Evolutionary conservation across 2,888 invertebrate genomes (phyloP), one percentile per base, ranked within the genome.

Genomic region (Polydrusus tereticollis): DNA sequence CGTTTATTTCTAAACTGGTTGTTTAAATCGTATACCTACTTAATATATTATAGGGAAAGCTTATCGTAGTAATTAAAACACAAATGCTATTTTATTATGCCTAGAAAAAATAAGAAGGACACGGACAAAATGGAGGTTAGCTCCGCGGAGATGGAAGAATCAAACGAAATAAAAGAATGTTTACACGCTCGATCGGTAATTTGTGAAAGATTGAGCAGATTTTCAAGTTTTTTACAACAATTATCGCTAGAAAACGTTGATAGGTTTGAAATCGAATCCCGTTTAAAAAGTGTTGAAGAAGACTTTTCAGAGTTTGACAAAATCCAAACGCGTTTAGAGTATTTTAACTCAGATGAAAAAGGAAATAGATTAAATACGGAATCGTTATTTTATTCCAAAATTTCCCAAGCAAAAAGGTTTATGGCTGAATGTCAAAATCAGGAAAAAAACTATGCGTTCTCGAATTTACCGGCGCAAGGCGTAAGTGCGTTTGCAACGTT

Each of bases 181-280:
- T 50, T 36, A 38, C 66, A 66, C 47, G 57, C 43, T 4, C 38
- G 66, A 14, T n/a, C 8, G 4, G 58, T 58, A 10, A 58, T 58
- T 33, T 29, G 58, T 33, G 58, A 58, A 8, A 58, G 58, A 33
- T 21, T 58, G 1, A 33, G 7, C 12, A n/a, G 58, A 8, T 58
- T 58, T 58, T 12, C 20, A 23, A n/a, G 7, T n/a, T 58, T 36
- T 58, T 33, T 58, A 58, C 16, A 14, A 18, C n/a, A n/a, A n/a
- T n/a, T n/a, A n/a, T n/a, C n/a, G n/a, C n/a, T n/a, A n/a, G n/a
- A 21, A 20, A 50, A 33, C 5, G 33, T 26, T 7, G 58, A 58
- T 8, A 58, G 26, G 4, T 58, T 29, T 14, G 33, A 58, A 38
- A 20, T 33, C 2, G 58, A 58, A 33, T 33, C 16, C 2, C 29